Conservation (phyloP, 2,113 vertebrate genomes). For the Dryoscopus gambensis region DNA sequence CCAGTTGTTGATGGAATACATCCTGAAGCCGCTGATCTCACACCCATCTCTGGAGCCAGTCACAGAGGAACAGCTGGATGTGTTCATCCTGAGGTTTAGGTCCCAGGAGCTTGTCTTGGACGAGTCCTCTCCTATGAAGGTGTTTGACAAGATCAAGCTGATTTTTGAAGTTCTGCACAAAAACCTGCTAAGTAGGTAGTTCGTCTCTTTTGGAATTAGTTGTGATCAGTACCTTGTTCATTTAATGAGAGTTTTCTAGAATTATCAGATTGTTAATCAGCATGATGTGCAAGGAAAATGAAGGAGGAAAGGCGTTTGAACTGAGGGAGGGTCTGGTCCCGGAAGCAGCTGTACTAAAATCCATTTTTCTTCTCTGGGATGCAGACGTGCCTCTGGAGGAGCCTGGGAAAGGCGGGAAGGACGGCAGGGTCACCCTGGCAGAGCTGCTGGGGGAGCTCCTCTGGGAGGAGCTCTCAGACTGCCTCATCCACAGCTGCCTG, state of each 20-base stretch:
- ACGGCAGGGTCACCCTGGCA: constrained; percentile 38
- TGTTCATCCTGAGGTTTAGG: constrained; percentile 73
- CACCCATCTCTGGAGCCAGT: constrained; percentile 74
- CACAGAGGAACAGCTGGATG: constrained; percentile 71
- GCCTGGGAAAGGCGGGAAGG: constrained; percentile 45
- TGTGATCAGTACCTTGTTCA: neutral
- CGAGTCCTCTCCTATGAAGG: constrained; percentile 78
- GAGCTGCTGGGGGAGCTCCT: constrained; percentile 84
- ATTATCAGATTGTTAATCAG: neutral
- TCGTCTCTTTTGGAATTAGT: neutral
- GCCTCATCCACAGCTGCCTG: constrained; percentile 89
- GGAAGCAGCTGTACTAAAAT: neutral
- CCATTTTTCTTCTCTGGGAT: neutral
- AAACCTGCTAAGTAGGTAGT: constrained; percentile 80
- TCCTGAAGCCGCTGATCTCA: constrained; percentile 84
- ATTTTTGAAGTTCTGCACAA: constrained; percentile 83
- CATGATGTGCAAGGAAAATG: neutral
- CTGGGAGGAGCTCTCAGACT: constrained; percentile 89
- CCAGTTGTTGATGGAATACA: constrained; percentile 84
- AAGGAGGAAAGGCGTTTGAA: neutral
- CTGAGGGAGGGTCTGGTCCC: neutral
- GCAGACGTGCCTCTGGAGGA: constrained; percentile 77
- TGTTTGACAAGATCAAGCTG: constrained; percentile 83
- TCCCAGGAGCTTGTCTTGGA: constrained; percentile 61
- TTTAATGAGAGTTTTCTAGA: neutral